Percentiles rank a stretch among this genome's conserved stretches.
Conservation (phyloP, 1,140 invertebrate species). For the Penaeus chinensis region DNA sequence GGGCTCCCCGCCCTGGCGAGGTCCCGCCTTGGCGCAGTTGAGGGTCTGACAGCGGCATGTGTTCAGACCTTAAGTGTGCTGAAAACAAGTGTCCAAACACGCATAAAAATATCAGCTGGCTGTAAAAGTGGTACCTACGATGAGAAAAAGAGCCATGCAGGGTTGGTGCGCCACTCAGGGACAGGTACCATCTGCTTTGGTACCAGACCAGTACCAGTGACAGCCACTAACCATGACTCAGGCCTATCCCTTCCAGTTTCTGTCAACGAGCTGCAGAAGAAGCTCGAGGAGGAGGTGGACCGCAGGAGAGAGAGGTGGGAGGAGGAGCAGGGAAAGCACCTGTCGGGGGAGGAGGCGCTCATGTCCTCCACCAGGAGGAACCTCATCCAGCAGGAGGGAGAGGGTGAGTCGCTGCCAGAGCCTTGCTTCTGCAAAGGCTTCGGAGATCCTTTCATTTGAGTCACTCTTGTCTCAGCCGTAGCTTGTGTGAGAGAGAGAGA, state of each 20-base stretch:
- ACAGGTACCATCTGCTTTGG: conserved; percentile 35
- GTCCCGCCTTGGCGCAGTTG: no score
- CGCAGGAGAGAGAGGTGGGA: conserved; percentile 62
- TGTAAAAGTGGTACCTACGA: no score
- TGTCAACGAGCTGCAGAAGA: conserved; percentile 64
- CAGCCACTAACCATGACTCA: conserved; percentile 60
- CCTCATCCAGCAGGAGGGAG: conserved; percentile 30
- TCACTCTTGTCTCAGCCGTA: no score
- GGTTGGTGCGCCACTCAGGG: conserved; percentile 36
- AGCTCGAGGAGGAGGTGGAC: conserved; percentile 63
- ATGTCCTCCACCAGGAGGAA: conserved; percentile 35
- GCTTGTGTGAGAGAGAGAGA: neutral
- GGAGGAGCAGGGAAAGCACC: conserved; percentile 58
- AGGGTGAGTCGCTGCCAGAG: conserved; percentile 26
- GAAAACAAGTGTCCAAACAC: no score
- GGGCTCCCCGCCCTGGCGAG: no score
- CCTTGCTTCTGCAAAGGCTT: neutral
- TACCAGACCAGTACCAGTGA: conserved; percentile 39
- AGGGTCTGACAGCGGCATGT: no score
- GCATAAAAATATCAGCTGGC: no score
- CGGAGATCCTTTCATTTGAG: neutral
- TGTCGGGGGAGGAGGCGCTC: conserved; percentile 58
- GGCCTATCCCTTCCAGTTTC: conserved; percentile 64
- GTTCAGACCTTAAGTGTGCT: no score
- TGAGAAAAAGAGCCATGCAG: conserved; percentile 53